Conservation (phyloP, 2,888 invertebrate genomes). For the Drosophila lutescens region DNA sequence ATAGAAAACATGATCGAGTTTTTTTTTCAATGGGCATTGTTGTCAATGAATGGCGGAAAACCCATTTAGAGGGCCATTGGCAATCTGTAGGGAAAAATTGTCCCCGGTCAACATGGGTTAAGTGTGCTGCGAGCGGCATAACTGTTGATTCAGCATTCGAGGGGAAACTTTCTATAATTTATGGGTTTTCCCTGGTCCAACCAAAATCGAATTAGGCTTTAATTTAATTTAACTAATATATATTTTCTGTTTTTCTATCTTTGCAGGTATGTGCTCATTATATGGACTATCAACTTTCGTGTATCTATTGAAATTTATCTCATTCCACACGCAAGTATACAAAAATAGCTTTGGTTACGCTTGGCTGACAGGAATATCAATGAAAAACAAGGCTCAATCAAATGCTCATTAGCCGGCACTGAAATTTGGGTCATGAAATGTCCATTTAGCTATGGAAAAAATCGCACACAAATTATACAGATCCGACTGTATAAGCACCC, state of each 20-base stretch:
- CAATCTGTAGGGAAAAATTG: slow-evolving; percentile 52
- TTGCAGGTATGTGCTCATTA: slow-evolving; percentile 41
- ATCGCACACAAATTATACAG: slow-evolving; percentile 52
- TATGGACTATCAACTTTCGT: slow-evolving; percentile 16
- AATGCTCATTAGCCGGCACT: slow-evolving; percentile 36
- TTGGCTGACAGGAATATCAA: slow-evolving; percentile 38
- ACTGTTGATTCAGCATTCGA: slow-evolving; percentile 51
- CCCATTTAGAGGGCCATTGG: slow-evolving; percentile 57
- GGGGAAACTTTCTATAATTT: not conserved
- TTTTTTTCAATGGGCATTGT: slow-evolving; percentile 35
- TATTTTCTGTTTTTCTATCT: slow-evolving; percentile 9
- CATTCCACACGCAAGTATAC: slow-evolving; percentile 24
- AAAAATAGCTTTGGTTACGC: slow-evolving; percentile 32
- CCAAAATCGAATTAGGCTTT: not conserved
- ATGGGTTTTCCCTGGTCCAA: not conserved
- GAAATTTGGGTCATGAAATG: slow-evolving; percentile 64
- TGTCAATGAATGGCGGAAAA: slow-evolving; percentile 38
- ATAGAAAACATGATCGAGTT: slow-evolving; percentile 30
- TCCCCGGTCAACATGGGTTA: slow-evolving; percentile 52
- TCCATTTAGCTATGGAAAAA: slow-evolving; percentile 51
- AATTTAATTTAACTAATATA: slow-evolving; percentile 3
- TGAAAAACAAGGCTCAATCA: slow-evolving; percentile 39
- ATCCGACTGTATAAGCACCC: slow-evolving; percentile 20
- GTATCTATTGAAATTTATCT: slow-evolving; percentile 22
- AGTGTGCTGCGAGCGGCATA: slow-evolving; percentile 22